Evolutionary conservation across 2,113 vertebrate genomes (phyloP), one percentile per base, ranked within the genome.

Genomic region (Nesoenas mayeri): DNA sequence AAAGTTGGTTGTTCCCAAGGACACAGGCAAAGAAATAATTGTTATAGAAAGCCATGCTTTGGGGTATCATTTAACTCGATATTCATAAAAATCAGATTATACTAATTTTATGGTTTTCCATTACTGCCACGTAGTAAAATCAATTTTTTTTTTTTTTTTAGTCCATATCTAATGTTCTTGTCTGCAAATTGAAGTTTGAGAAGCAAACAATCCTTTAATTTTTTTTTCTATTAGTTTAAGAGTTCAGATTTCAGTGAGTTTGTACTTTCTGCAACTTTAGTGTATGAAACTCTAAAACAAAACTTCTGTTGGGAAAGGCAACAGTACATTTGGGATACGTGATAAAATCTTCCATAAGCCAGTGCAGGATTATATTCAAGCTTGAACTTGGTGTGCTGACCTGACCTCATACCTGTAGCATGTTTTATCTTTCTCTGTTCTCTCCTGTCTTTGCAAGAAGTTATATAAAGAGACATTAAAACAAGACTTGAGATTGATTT

Each of bases 41-140:
- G 38, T 48, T 85, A 14, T 10, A 85, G 94, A 82, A 92, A 82
- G 62, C 80, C 73, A 6, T 53, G 83, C 81, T 95, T 82, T 87
- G 57, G 87, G 81, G 34, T 95, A 79, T 92, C 80, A 40, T 87
- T 84, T 91, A 56, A 93, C 83, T 93, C 73, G 51, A 81, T 92
- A 95, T 92, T 95, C 82, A 81, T 92, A 95, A 93, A 93, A 89
- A 79, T 94, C 89, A 95, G 89, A 88, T 95, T 31, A 95, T 94
- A 74, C 79, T 82, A 51, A 79, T 96, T 91, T 90, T 70, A 90
- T 84, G 67, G 77, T 66, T 95, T 96, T 90, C 79, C 48, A 88
- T 93, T 89, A 79, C 64, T 88, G 79, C 75, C 85, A 86, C 56
- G 6, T 67, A 85, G 88, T 85, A 85, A 93, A 94, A 92, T 79